Evolutionary conservation across 2,113 vertebrate species (phyloP).

Genomic region (Arothron firmamentum): DNA sequence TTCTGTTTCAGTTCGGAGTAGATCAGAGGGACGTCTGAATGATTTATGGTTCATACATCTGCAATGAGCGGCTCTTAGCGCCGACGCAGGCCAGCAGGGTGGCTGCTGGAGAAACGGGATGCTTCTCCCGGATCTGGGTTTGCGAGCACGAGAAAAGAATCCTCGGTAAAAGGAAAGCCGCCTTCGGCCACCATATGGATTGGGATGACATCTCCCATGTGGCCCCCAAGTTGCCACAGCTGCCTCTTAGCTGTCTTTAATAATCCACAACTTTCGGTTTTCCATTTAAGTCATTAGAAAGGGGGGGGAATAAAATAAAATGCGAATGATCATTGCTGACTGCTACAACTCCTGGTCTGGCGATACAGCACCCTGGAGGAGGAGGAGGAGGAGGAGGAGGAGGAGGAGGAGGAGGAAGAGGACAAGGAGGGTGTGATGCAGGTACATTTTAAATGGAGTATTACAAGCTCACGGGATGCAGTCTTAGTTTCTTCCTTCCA

Average conservation of each 20-base stretch:
- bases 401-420: too few relatives aligned
- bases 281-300: constrained; percentile 27
- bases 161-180: constrained; percentile 47
- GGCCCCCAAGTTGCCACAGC: constrained; percentile 21
- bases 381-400: background rate
- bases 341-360: constrained; percentile 8
- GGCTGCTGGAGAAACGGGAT: constrained; percentile 3
- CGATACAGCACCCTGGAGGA: constrained; percentile 15
- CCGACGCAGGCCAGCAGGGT: constrained; percentile 26
- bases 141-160: constrained; percentile 39
- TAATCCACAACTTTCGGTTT: constrained; percentile 45
- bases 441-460: constrained; percentile 29
- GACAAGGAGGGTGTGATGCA: background rate
- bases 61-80: constrained; percentile 19
- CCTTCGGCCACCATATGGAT: constrained; percentile 34
- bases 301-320: constrained; percentile 2
- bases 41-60: constrained; percentile 54
- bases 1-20: constrained; percentile 23
- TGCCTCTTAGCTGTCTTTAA: constrained; percentile 41
- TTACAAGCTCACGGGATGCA: constrained; percentile 16
- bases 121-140: constrained; percentile 26
- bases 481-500: background rate
- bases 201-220: constrained; percentile 20
- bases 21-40: constrained; percentile 47
- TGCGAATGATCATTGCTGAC: constrained; percentile 1